A percentile compares a stretch with the other conserved stretches of the same genome.
These are phyloP conservation scores for Mustelus asterias DNA, from an alignment of 2,113 vertebrate species.

Conservation along the genomic window DNA sequence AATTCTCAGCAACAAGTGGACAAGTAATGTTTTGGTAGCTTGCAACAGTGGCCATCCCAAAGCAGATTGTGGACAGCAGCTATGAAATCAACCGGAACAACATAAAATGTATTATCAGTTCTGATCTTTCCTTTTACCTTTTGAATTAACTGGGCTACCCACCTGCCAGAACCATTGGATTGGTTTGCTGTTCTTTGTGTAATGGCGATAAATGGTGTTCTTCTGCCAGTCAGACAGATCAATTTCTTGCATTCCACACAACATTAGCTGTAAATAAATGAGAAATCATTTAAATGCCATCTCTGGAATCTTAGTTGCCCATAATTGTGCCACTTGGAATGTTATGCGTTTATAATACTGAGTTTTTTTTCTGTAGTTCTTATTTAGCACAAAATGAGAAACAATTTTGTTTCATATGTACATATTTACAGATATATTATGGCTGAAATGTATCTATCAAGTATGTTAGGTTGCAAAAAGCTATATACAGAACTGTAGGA, in stretches of 20 bases:
- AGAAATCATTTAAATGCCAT: neutral
- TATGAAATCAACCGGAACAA: neutral
- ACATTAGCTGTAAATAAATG: constrained; percentile 73
- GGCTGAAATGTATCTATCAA: neutral
- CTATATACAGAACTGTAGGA: neutral
- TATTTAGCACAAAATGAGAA: neutral
- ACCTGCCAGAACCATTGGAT: constrained; percentile 99
- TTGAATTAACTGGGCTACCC: constrained; percentile 32
- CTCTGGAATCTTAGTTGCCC: neutral
- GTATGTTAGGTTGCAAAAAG: neutral
- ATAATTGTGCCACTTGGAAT: neutral
- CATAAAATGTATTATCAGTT: neutral
- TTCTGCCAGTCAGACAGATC: constrained; percentile 94
- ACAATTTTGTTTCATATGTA: neutral
- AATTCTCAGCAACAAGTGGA: neutral
- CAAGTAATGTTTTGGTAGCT: neutral
- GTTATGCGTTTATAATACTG: neutral
- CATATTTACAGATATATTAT: neutral
- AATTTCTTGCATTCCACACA: constrained; percentile 98
- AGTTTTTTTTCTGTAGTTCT: neutral
- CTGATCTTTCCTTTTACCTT: neutral
- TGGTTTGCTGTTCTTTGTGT: constrained; percentile 97
- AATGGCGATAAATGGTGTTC: constrained; percentile 93
- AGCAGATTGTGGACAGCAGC: neutral
- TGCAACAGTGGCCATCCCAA: neutral